Percentiles rank a stretch among this genome's conserved stretches.
phyloP scores from a whole-genome alignment of 2,797 vertebrate species.

The Silurus lanzhouensis region DNA sequence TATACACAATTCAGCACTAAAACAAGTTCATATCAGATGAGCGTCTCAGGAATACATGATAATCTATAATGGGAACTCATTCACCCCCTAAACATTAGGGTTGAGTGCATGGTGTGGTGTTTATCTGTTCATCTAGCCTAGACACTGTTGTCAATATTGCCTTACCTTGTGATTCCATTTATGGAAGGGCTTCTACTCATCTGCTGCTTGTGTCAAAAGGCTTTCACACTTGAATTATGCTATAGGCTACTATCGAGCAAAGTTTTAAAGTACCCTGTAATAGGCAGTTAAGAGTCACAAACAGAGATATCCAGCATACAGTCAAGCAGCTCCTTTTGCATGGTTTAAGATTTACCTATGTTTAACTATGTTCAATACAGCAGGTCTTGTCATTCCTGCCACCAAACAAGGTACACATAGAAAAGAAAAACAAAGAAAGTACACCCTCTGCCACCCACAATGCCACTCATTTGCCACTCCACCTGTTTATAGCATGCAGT shows the following conservation, averaged over 20 bases:
- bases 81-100: not conserved
- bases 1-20: not conserved
- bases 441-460: not conserved
- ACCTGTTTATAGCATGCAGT: too few species aligned
- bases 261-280: not conserved
- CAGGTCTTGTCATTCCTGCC: not conserved
- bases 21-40: not conserved
- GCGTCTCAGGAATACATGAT: not conserved
- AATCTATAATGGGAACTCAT: not conserved
- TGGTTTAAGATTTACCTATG: not conserved
- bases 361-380: not conserved
- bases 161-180: not conserved
- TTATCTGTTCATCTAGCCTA: not conserved
- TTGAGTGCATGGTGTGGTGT: not conserved
- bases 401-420: not conserved
- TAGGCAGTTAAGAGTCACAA: not conserved
- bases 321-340: not conserved
- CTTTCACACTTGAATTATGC: conserved; percentile 3
- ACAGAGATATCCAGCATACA: not conserved
- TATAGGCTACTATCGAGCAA: not conserved
- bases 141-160: not conserved
- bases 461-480: not conserved
- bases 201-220: not conserved
- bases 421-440: not conserved
- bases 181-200: not conserved